A percentile compares a stretch with the other conserved stretches of the same genome.
Evolutionary conservation across 1,140 invertebrate species (phyloP).

Genomic region (Bradynema listronoti): DNA sequence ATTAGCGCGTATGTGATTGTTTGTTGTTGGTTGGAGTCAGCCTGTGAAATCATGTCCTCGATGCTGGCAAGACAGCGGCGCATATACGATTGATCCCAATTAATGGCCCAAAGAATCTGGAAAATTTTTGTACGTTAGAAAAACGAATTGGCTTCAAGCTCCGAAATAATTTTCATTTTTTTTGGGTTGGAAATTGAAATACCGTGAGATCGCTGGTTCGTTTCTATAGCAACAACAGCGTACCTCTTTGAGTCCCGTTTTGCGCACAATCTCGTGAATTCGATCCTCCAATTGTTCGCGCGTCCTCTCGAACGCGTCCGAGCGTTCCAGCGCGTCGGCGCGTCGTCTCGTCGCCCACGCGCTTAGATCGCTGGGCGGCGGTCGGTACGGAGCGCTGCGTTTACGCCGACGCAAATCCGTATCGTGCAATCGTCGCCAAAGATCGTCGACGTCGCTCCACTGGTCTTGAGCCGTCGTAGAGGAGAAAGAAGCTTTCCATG

Average conservation of each 20-base stretch:
- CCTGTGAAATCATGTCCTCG: constrained; percentile 34
- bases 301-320: constrained; percentile 9
- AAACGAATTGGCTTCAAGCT: too few relatives aligned
- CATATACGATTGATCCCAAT: constrained; percentile 44
- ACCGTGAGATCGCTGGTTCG: too few relatives aligned
- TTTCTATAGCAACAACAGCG: too few relatives aligned
- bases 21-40: constrained; percentile 16
- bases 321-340: constrained; percentile 23
- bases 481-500: too few relatives aligned
- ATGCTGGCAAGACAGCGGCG: constrained; percentile 38
- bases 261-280: constrained; percentile 24
- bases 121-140: too few relatives aligned
- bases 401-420: constrained; percentile 15
- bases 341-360: constrained; percentile 24
- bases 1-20: constrained; percentile 28
- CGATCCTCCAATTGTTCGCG: constrained; percentile 35
- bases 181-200: too few relatives aligned
- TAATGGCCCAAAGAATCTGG: constrained; percentile 35
- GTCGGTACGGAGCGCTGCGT: constrained; percentile 3
- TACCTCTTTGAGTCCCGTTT: constrained; percentile 34
- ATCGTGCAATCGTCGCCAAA: constrained; percentile 32
- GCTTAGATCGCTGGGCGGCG: constrained; percentile 9
- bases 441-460: too few relatives aligned
- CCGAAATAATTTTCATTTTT: too few relatives aligned
- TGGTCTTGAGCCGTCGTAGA: too few relatives aligned